Evolutionary conservation across 2,113 vertebrate genomes (phyloP).

Genomic region (Chionomys nivalis): DNA sequence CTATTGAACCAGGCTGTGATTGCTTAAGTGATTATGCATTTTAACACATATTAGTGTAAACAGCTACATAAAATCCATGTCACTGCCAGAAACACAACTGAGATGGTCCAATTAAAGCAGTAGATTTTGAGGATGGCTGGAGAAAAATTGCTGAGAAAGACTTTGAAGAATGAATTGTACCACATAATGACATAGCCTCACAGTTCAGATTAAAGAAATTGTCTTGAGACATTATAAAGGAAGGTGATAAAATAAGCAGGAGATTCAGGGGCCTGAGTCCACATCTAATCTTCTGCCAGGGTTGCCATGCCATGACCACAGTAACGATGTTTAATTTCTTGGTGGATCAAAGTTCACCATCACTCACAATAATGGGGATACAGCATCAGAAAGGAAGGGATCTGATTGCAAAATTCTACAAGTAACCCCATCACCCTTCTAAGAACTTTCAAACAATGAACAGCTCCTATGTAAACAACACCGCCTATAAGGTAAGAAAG

Average conservation of each 20-base stretch:
- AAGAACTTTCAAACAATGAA: neutral
- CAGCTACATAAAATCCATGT: conserved; percentile 79
- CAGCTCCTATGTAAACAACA: neutral
- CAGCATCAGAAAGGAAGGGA: neutral
- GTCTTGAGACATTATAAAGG: neutral
- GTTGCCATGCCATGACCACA: neutral
- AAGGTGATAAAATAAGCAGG: neutral
- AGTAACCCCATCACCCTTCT: neutral
- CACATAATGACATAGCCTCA: neutral
- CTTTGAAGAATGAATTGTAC: neutral
- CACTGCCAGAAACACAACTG: conserved; percentile 72
- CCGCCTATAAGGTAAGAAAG: neutral
- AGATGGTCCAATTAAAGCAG: conserved; percentile 75
- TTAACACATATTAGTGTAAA: conserved; percentile 82
- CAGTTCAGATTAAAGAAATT: neutral
- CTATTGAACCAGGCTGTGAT: conserved; percentile 66
- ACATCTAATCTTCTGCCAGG: neutral
- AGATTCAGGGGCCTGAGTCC: neutral
- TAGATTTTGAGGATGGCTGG: conserved; percentile 34
- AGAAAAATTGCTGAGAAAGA: neutral
- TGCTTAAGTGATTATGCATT: conserved; percentile 80
- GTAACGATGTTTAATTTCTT: neutral
- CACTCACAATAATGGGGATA: neutral
- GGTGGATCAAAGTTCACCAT: neutral
- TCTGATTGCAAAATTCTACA: neutral